Evolutionary conservation across 2,888 invertebrate species (phyloP).

Genomic region (Anodontia alba): DNA sequence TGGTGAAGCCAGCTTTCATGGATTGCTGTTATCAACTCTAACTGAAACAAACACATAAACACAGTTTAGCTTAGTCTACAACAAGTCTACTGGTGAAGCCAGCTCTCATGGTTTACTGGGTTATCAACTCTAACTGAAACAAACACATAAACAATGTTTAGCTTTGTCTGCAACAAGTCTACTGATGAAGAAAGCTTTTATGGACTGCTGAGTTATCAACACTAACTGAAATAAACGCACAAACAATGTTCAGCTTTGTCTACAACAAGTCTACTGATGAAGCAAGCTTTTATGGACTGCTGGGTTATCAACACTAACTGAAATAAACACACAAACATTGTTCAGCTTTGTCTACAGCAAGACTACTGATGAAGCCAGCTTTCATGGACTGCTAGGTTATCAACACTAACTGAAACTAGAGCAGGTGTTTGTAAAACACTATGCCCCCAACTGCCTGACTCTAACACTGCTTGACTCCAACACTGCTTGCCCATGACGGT

Average conservation of each 20-base stretch:
- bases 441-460: no score
- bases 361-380: slow-evolving; percentile 98
- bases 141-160: slow-evolving; percentile 12
- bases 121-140: slow-evolving; percentile 93
- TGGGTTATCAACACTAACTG: slow-evolving; percentile 91
- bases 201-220: slow-evolving; percentile 96
- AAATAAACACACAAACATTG: neutral
- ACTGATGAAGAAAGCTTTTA: slow-evolving; percentile 98
- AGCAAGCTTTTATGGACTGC: slow-evolving; percentile 98
- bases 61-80: no score
- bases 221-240: slow-evolving; percentile 88
- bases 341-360: no score
- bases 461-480: no score
- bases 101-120: slow-evolving; percentile 97
- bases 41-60: no score
- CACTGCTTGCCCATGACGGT: no score
- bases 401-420: neutral
- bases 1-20: slow-evolving; percentile 98
- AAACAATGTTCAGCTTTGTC: neutral
- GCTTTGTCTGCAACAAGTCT: slow-evolving; percentile 86
- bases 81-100: slow-evolving; percentile 96
- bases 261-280: slow-evolving; percentile 91
- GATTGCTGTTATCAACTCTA: slow-evolving; percentile 89
- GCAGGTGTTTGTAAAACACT: no score
- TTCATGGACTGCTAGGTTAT: slow-evolving; percentile 92